Evolutionary conservation across 2,797 vertebrate species (phyloP), one percentile per base, ranked within the genome.

Genomic region (Chiropotes sagulatus): DNA sequence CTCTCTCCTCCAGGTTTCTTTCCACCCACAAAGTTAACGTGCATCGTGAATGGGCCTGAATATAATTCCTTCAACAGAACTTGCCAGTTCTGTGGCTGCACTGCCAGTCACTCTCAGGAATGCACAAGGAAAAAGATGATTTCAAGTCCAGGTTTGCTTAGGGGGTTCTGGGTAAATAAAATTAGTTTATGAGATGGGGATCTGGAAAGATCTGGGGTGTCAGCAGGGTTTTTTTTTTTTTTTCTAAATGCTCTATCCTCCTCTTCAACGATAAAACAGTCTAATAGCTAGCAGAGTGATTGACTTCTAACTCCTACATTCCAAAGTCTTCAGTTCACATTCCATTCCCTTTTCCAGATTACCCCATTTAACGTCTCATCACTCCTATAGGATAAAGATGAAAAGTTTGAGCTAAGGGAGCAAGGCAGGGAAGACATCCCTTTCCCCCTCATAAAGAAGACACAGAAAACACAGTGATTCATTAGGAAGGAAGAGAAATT

Each of bases 1-100:
- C 76, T 97, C 79, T 96, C 92, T 90, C 73, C 96, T 97, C 93
- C 94, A 97, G 93, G 80, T 96, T 94, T 95, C 94, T 96, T 92
- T 92, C 93, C 96, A 95, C 96, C 93, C 96, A 90, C 94, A 72
- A 93, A 97, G 93, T 83, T 95, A 96, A 92, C 24, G 58, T 57
- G 96, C 67, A 57, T 91, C 15, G 41, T 20, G 67, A 92, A 96
- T 41, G 93, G 96, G 90, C 93, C 96, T 93, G 96, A 90, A 94
- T 90, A 91, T 88, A 94, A 95, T 86, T 76, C 80, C 88, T 96
- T 78, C 24, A 94, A 57, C 87, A n/a, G 12, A 90, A 97, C 83
- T 93, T 94, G 91, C 83, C 94, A 94, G 94, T 85, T 91, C 75
- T 67, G 90, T 19, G 92, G 82, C 88, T 91, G 41, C 7, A 7